These are phyloP conservation scores for Caiman crocodilus DNA, from an alignment of 2,797 vertebrate genomes.

Conservation along the genomic window DNA sequence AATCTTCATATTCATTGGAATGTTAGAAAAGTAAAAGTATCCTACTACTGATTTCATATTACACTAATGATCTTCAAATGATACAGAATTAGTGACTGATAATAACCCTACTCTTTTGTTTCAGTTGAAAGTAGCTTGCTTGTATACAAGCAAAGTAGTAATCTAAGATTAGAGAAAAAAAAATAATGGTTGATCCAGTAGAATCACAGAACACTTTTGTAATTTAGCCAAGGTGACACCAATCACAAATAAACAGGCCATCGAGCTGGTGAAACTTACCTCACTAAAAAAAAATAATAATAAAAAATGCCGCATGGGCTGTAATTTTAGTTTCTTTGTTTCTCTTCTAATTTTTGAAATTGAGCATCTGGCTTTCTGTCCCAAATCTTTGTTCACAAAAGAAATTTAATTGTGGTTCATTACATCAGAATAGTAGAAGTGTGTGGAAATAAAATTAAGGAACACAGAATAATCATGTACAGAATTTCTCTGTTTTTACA, in stretches of 20 bases:
- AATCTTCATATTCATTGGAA: background rate
- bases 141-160: background rate
- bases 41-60: background rate
- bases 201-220: background rate
- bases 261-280: fast-evolving
- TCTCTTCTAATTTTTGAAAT: background rate
- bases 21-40: background rate
- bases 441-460: background rate
- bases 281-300: background rate
- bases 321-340: background rate
- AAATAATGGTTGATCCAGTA: background rate
- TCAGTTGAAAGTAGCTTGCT: background rate
- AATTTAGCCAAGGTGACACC: background rate
- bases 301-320: background rate
- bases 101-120: background rate
- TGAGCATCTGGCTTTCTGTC: background rate
- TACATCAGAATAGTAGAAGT: background rate
- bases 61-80: background rate
- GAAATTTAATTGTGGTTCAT: background rate
- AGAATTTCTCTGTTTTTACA: background rate
- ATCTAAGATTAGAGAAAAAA: background rate
- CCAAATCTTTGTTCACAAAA: background rate
- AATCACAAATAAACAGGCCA: background rate
- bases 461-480: background rate
- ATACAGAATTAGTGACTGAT: background rate